These are phyloP conservation scores for Cephus nigrinus DNA, from an alignment of 2,888 invertebrate genomes.

Conservation along the genomic window DNA sequence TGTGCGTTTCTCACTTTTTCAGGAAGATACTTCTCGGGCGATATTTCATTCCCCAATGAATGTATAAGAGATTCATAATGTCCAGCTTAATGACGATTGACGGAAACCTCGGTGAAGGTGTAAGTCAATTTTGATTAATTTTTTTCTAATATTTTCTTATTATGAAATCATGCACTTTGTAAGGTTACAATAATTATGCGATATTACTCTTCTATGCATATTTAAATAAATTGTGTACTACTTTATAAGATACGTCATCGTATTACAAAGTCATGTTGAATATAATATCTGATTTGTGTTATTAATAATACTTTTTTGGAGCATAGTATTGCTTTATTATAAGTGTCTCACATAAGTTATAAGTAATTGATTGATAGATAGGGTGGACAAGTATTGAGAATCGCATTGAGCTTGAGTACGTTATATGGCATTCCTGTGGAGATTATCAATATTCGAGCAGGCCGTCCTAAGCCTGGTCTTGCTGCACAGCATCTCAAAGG, in stretches of 20 bases:
- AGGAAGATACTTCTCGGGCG: not conserved
- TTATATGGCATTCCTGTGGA: slow-evolving; percentile 78
- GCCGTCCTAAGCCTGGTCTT: slow-evolving; percentile 84
- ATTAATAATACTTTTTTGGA: slow-evolving; percentile 21
- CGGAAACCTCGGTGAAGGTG: slow-evolving; percentile 84
- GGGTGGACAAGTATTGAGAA: slow-evolving; percentile 93
- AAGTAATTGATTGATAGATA: slow-evolving; percentile 54
- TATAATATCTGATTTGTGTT: slow-evolving; percentile 8
- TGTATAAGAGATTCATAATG: slow-evolving; percentile 28
- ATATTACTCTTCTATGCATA: not conserved
- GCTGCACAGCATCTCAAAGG: slow-evolving; percentile 86
- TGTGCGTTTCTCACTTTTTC: not conserved
- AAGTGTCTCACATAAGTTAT: not conserved
- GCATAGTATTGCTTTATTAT: slow-evolving; percentile 15
- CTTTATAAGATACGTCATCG: not conserved
- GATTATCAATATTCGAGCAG: slow-evolving; percentile 84
- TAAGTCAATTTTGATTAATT: slow-evolving; percentile 61
- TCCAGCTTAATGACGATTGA: slow-evolving; percentile 73
- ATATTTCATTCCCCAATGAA: not conserved
- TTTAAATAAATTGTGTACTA: not conserved
- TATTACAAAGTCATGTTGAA: not conserved
- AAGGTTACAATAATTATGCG: not conserved
- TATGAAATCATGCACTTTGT: not conserved
- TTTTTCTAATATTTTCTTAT: slow-evolving; percentile 14
- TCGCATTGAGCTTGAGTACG: slow-evolving; percentile 83